Percentiles rank a stretch among this genome's conserved stretches.
Evolutionary conservation across 2,797 vertebrate genomes (phyloP).

Genomic region (Podargus strigoides): DNA sequence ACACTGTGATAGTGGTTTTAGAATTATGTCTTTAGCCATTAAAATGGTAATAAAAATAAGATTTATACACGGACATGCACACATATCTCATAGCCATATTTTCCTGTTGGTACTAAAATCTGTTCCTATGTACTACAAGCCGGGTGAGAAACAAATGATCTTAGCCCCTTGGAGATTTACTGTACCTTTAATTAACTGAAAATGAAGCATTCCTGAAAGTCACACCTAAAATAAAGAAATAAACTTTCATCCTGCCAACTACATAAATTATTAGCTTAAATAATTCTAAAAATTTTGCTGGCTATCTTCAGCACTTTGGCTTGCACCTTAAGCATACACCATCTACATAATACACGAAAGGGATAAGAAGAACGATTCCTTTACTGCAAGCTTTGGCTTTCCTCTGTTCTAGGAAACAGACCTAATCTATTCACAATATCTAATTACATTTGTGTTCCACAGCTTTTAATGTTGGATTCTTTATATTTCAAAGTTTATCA

Average conservation of each 20-base stretch:
- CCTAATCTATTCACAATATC: not conserved
- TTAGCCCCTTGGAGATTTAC: not conserved
- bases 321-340: not conserved
- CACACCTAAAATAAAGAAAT: not conserved
- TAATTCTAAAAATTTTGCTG: not conserved
- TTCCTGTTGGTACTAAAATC: not conserved
- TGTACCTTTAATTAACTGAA: not conserved
- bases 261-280: not conserved
- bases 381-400: not conserved
- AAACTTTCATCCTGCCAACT: not conserved
- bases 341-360: not conserved
- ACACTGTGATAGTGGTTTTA: not conserved
- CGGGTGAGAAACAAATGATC: not conserved
- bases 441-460: not conserved
- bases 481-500: not conserved
- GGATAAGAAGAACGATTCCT: not conserved
- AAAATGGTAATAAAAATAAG: not conserved
- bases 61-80: not conserved
- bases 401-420: not conserved
- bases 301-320: not conserved
- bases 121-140: not conserved
- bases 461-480: not conserved
- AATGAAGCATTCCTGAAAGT: not conserved
- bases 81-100: not conserved
- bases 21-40: not conserved